These are phyloP conservation scores for Criorhina ranunculi DNA, from an alignment of 2,888 invertebrate species.

Conservation along the genomic window DNA sequence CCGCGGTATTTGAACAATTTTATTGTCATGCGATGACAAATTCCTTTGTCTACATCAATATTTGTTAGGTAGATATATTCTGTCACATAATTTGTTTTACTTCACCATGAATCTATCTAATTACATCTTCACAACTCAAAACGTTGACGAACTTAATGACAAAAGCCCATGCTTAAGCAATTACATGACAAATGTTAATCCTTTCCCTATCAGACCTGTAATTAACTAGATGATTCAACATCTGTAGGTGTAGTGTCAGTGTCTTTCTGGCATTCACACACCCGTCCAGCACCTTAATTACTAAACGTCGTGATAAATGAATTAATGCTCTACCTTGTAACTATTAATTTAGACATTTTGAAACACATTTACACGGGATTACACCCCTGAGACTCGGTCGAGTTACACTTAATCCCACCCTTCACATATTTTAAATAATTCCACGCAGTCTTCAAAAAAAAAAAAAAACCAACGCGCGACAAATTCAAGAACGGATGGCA, in stretches of 20 bases:
- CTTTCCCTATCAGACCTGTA: conserved; percentile 25
- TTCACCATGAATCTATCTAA: conserved; percentile 17
- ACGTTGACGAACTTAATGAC: conserved; percentile 8
- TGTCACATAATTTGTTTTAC: background rate
- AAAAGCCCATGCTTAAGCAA: conserved; percentile 26
- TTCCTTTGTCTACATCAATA: conserved; percentile 1
- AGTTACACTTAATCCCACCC: conserved; percentile 43
- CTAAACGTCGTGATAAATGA: conserved; percentile 57
- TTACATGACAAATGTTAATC: conserved; percentile 36
- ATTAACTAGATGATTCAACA: conserved; percentile 43
- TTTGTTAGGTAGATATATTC: background rate
- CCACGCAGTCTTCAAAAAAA: conserved; percentile 2
- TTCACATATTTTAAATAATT: conserved; percentile 58
- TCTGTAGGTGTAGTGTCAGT: conserved; percentile 11
- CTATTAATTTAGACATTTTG: conserved; percentile 54
- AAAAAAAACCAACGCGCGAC: conserved; percentile 44
- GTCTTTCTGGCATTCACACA: background rate
- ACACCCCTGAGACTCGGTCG: conserved; percentile 23
- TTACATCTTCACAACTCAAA: background rate
- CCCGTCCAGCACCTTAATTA: conserved; percentile 31
- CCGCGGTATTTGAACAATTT: background rate
- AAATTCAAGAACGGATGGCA: conserved; percentile 40
- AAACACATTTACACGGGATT: conserved; percentile 35
- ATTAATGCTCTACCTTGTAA: conserved; percentile 38
- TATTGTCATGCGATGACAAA: background rate